These are phyloP conservation scores for Nephrocerus scutellatus DNA, from an alignment of 2,888 invertebrate genomes.

Conservation along the genomic window DNA sequence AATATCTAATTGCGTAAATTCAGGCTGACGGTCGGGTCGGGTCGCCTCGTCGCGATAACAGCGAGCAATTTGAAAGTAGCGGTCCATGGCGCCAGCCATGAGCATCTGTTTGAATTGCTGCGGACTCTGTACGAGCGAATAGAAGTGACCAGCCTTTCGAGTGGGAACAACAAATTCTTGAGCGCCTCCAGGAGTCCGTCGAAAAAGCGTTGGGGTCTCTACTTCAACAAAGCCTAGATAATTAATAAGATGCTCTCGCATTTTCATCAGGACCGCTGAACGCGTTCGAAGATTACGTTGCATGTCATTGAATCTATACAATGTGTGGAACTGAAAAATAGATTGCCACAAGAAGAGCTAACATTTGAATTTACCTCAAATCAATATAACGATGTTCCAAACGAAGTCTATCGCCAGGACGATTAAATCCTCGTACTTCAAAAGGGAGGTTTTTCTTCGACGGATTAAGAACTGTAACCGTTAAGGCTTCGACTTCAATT, in stretches of 20 bases:
- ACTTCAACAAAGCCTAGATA: constrained; percentile 85
- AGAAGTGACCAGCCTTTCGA: constrained; percentile 70
- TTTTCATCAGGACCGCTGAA: constrained; percentile 70
- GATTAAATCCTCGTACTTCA: constrained; percentile 65
- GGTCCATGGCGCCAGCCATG: constrained; percentile 93
- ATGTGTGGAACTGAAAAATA: not conserved
- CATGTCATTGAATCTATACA: constrained; percentile 64
- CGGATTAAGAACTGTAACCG: constrained; percentile 63
- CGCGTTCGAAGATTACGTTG: constrained; percentile 79
- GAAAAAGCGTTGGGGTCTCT: constrained; percentile 94
- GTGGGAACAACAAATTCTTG: constrained; percentile 97
- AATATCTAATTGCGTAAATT: constrained; percentile 96
- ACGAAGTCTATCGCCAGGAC: constrained; percentile 72
- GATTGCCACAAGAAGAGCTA: not conserved
- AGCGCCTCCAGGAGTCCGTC: constrained; percentile 93
- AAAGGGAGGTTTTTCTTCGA: constrained; percentile 66
- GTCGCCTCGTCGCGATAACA: constrained; percentile 80
- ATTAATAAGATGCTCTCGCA: constrained; percentile 79
- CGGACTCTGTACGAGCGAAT: constrained; percentile 93
- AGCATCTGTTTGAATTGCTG: constrained; percentile 98
- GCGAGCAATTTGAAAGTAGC: constrained; percentile 61
- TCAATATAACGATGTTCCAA: constrained; percentile 64
- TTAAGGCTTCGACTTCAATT: constrained; percentile 71
- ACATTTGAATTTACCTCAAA: constrained; percentile 38
- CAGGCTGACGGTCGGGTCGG: constrained; percentile 88